Base-by-base conservation (phyloP, 2,888 invertebrate genomes). In the Drosophila helvetica region DNA sequence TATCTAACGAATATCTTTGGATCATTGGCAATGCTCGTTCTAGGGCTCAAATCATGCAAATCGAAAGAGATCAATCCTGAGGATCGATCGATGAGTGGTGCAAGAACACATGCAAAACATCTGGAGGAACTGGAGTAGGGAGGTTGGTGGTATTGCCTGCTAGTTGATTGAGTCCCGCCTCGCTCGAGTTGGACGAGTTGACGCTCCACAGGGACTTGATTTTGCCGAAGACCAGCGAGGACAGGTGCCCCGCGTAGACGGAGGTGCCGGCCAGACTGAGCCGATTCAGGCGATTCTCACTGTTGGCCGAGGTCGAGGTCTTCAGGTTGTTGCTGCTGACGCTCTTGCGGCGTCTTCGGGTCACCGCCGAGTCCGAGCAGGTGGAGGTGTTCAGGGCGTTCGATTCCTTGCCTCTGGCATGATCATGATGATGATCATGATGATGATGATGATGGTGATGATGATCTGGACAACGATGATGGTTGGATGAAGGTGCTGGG, bases 141-240 rank as follows among this genome's bases (percentile, higher is more conserved):
- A n/a, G 38, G 7, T 15, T 38, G 38, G 15, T 7, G 15, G 38
- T 38, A 38, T 93, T 94, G 94, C 94, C 94, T 96, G 96, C 94
- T 89, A 96, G 93, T 92, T 96, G 96, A 93, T 96, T 96, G 89
- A 97, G 94, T 88, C 96, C 97, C 70, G 94, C 92, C 92, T 94
- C 95, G 71, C 95, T 94, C 77, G 95, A 94, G 74, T 94, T 95
- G 57, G 95, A 94, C 9, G 89, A 86, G 90, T 96, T 96, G 78
- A 95, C 95, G 81, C 95, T 96, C 97, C 97, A 97, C 74, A 97
- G 93, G 51, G 97, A 97, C 90, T 96, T 96, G 92, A 97, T 97
- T 94, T 97, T 97, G 91, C 96, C 96, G 92, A 97, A 95, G 89
- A 97, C 96, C 90, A 96, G 63, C 18, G 91, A 91, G 45, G 91